A percentile compares a stretch with the other conserved stretches of the same genome.
These are phyloP conservation scores for Phoeniculus purpureus DNA, from an alignment of 2,797 vertebrate genomes.

Conservation along the genomic window DNA sequence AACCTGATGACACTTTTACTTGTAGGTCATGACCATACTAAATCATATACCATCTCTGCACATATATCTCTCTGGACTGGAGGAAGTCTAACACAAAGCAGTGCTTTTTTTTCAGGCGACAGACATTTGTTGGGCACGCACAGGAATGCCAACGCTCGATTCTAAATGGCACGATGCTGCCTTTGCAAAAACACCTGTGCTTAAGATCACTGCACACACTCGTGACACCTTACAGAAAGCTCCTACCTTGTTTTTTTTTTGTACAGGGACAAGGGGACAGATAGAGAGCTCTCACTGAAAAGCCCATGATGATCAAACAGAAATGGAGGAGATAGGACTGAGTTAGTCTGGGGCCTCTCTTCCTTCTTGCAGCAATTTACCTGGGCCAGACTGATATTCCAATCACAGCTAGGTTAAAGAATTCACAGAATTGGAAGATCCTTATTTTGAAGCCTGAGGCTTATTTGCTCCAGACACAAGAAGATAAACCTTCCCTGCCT, in stretches of 20 bases:
- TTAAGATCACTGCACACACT: neutral
- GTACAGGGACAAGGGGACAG: neutral
- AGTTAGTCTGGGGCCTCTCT: neutral
- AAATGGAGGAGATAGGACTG: neutral
- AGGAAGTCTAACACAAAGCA: neutral
- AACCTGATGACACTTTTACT: neutral
- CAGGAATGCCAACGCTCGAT: neutral
- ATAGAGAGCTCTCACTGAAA: neutral
- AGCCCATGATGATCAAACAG: rapidly evolving
- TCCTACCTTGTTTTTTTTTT: neutral
- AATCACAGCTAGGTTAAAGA: neutral
- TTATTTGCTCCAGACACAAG: neutral
- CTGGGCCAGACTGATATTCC: neutral
- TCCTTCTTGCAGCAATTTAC: neutral
- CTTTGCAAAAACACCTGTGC: neutral
- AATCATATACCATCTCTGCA: neutral
- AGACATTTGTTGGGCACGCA: neutral
- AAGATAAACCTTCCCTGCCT: neutral
- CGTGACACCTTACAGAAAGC: rapidly evolving
- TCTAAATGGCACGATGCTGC: neutral
- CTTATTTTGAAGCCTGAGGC: neutral
- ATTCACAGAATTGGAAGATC: neutral
- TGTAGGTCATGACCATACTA: neutral
- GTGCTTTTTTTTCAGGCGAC: neutral
- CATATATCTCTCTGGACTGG: neutral